Percentiles rank a stretch among this genome's conserved stretches.
Evolutionary conservation across 2,113 vertebrate species (phyloP).

Genomic region (Speoplatyrhinus poulsoni): DNA sequence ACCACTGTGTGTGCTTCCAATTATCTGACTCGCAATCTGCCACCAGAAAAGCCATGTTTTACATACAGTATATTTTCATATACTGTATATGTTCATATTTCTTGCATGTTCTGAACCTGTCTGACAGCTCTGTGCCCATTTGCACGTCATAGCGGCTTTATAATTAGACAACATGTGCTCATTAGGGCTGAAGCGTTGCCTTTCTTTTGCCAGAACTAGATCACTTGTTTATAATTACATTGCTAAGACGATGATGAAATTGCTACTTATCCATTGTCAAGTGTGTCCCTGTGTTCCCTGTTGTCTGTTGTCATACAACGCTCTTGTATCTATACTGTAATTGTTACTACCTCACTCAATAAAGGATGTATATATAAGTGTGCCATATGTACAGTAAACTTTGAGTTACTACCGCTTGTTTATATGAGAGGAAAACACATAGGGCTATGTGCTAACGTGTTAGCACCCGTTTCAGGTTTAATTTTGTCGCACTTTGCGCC

Average conservation of each 20-base stretch:
- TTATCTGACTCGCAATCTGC: background rate
- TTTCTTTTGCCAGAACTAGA: constrained; percentile 1
- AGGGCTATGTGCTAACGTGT: too few relatives aligned
- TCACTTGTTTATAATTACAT: background rate
- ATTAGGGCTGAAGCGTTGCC: background rate
- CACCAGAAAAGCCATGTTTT: constrained; percentile 21
- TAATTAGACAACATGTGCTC: constrained; percentile 18
- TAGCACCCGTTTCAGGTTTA: too few relatives aligned
- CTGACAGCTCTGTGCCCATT: constrained; percentile 8
- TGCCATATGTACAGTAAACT: too few relatives aligned
- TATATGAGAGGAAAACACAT: too few relatives aligned
- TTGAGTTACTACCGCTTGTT: too few relatives aligned
- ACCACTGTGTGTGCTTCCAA: constrained; percentile 10
- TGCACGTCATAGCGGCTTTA: background rate
- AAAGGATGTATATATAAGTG: background rate
- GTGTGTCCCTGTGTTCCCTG: background rate
- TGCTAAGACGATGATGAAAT: background rate
- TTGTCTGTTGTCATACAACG: background rate
- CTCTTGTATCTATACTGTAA: background rate
- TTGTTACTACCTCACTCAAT: background rate
- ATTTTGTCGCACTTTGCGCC: too few relatives aligned
- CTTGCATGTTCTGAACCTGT: constrained; percentile 26
- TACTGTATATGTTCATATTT: constrained; percentile 33
- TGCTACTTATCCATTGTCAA: background rate
- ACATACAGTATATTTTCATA: constrained; percentile 7